phyloP scores from a whole-genome alignment of 2,113 vertebrate species.

The cattle (Bos taurus) region DNA sequence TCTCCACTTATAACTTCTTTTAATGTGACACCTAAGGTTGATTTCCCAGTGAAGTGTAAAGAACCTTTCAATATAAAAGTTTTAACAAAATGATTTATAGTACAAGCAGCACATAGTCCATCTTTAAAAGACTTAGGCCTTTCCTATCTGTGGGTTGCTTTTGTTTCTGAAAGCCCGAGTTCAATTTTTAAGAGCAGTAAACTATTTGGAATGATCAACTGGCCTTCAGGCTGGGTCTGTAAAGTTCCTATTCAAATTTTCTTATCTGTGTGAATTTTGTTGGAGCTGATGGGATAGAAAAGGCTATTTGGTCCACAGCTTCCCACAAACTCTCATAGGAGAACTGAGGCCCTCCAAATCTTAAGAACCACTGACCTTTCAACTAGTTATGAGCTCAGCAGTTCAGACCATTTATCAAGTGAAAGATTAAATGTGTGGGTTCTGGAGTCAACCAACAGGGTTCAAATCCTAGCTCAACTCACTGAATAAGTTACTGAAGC shows the following conservation, averaged over 20 bases:
- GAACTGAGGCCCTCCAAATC: not conserved
- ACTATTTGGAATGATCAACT: not conserved
- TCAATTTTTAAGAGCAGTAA: slow-evolving; percentile 1
- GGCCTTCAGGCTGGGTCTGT: not conserved
- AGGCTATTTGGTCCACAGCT: not conserved
- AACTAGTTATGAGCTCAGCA: not conserved
- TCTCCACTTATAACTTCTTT: not conserved
- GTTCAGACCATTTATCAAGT: not conserved
- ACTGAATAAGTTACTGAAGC: not conserved
- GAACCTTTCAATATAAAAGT: not conserved
- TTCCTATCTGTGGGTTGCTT: not conserved
- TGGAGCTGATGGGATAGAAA: not conserved
- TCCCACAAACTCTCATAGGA: slow-evolving; percentile 6
- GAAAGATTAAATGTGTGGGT: not conserved
- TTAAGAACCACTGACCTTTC: not conserved
- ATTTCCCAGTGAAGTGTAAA: not conserved
- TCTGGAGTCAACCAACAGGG: not conserved
- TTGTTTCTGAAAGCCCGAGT: not conserved
- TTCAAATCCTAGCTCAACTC: not conserved
- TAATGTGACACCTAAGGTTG: not conserved
- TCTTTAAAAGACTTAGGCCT: not conserved
- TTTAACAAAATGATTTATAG: not conserved
- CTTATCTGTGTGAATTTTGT: not conserved
- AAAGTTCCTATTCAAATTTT: not conserved
- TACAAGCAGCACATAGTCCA: not conserved